These are phyloP conservation scores for Grallaria varia DNA, from an alignment of 2,113 vertebrate genomes.

Conservation along the genomic window DNA sequence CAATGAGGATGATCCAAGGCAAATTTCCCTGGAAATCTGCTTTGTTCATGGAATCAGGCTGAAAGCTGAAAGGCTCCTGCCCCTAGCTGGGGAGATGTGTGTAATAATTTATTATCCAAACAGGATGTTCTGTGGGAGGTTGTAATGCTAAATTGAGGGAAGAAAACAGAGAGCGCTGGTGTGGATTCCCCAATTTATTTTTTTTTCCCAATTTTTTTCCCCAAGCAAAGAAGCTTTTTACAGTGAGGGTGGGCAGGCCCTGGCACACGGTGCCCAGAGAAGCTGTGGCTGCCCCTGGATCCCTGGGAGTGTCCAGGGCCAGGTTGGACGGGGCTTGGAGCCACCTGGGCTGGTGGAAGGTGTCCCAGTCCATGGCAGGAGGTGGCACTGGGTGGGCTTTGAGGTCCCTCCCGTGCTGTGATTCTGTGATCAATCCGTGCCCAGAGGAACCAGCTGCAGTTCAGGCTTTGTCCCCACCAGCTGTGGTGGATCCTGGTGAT, in stretches of 20 bases:
- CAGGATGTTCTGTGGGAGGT: background rate
- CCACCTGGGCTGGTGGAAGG: background rate
- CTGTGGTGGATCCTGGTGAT: background rate
- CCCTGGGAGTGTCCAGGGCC: background rate
- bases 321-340: background rate
- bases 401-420: background rate
- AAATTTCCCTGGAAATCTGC: background rate
- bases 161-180: rapidly evolving
- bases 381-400: background rate
- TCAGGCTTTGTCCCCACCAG: background rate
- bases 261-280: background rate
- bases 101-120: background rate
- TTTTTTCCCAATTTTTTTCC: background rate
- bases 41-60: background rate
- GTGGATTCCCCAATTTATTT: background rate
- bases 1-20: background rate
- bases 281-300: background rate
- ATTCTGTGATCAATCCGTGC: background rate
- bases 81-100: background rate
- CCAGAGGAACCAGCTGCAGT: background rate
- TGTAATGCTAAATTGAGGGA: background rate
- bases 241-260: background rate
- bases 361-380: background rate
- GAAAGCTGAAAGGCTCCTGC: background rate
- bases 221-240: background rate